Base-by-base conservation (phyloP, 1,140 invertebrate species). In the Agraylea sexmaculata region DNA sequence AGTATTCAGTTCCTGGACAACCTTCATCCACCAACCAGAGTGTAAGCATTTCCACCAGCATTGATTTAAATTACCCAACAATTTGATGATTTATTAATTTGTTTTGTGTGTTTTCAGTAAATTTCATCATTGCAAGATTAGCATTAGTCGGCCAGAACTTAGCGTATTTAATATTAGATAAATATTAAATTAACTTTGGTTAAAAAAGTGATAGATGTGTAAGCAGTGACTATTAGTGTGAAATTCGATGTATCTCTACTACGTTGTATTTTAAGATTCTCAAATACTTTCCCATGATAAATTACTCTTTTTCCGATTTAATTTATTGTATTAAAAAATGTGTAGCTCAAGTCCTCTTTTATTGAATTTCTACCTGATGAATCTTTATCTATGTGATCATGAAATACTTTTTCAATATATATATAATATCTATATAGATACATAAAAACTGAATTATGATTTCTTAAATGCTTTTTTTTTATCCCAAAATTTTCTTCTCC, bases 1-100 rank as follows among this genome's bases (percentile, higher is more conserved):
- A 88, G 71, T 90, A 87, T 71, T 87, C 84, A 44, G 83, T 90
- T 52, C 85, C 85, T 44, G 83, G 84, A 11, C 83, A 87, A 58
- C 78, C 80, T 30, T 37, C 56, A 42, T 44, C 56, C 52, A 53
- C 58, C 43, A 43, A 47, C 41, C 41, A 38, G 21, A 54, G 53
- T 21, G 64, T 66, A 42, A 57, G 55, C 37, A 7, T 25, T 25
- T 6, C 23, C 23, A 7, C 7, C 23, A 25, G 7, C 7, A 7
- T 25, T 7, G n/a, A n/a, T 12, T 6, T 16, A 12, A 20, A 12
- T 34, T 22, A 37, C 16, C 23, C 30, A 34, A 22, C n/a, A 31
- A n/a, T 17, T 19, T 34, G n/a, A 16, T 2, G 15, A 23, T 33
- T 3, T 31, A 2, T 27, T 42, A 22, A 15, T 34, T 32, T 20